A percentile compares a stretch with the other conserved stretches of the same genome.
These are phyloP conservation scores for Chydorus sphaericus DNA, from an alignment of 2,888 invertebrate genomes.

Conservation along the genomic window DNA sequence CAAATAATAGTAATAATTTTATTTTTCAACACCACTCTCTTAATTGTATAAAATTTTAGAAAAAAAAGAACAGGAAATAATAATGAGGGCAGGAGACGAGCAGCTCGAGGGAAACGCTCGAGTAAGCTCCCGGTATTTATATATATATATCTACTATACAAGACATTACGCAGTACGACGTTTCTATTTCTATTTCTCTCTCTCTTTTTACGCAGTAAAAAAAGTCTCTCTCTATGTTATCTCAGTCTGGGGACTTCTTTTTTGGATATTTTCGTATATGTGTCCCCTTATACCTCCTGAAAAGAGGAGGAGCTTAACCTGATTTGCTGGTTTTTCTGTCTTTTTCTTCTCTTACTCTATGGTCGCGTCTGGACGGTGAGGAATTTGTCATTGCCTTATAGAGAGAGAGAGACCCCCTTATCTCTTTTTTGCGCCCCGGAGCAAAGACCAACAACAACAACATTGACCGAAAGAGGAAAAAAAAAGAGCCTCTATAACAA, in stretches of 20 bases:
- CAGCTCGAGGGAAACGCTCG: background rate
- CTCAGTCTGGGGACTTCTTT: background rate
- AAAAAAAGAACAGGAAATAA: background rate
- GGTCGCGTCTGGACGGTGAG: background rate
- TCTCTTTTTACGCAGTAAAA: background rate
- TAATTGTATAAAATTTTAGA: background rate
- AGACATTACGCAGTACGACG: no score
- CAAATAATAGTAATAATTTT: no score
- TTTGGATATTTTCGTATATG: background rate
- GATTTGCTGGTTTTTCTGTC: slow-evolving; percentile 4
- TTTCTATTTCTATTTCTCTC: background rate
- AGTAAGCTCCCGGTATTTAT: background rate
- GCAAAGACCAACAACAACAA: no score
- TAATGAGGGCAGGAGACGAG: no score
- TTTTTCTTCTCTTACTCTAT: background rate
- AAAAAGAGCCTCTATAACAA: no score
- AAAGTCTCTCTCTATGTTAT: background rate
- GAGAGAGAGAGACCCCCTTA: background rate
- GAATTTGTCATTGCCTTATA: slow-evolving; percentile 7
- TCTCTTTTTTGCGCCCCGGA: no score
- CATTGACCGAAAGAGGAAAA: background rate
- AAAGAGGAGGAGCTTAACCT: background rate
- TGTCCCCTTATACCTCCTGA: background rate
- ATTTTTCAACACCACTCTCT: no score
- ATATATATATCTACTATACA: background rate